Base-by-base conservation (phyloP, 2,888 invertebrate genomes). In the Pterobdella sp. region DNA sequence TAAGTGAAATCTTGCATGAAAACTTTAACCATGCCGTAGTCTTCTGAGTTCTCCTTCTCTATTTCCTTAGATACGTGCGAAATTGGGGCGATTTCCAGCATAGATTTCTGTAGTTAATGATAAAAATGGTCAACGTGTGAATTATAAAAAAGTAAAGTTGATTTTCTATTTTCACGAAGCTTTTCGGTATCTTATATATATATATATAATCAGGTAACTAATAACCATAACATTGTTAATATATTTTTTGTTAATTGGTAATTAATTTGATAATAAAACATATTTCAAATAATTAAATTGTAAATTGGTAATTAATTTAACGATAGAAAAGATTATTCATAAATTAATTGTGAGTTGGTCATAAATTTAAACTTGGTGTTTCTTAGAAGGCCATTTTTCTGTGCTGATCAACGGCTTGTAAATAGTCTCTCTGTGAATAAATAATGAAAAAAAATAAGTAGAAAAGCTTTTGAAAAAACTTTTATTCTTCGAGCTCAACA, bases 311-410 rank as follows among this genome's bases (percentile, higher is more conserved):
- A 26, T 64, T 29, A 1, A 64, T 31, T 26, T 26, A 65, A 65
- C 29, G 34, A 65, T 1, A 65, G 29, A 31, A 31, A 65, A n/a
- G 32, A 3, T 65, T 26, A 3, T 68, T 26, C 26, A 4, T 68
- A 68, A 56, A 60, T 70, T 56, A 7, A 29, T 14, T 29, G 42
- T 26, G 29, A 22, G 42, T 49, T 64, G n/a, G n/a, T n/a, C n/a
- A n/a, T n/a, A n/a, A n/a, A n/a, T n/a, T n/a, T n/a, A n/a, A n/a
- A 72, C 72, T 18, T 26, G 42, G 49, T 73, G 66, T 18, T 69
- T 73, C n/a, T 10, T 34, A 18, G 73, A 60, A 32, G 73, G 73
- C 73, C 73, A 73, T n/a, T 18, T 63, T 31, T 71, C 71, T 29
- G 56, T 42, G n/a, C 71, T 71, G 22, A 71, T 52, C 7, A 63